Evolutionary conservation across 2,797 vertebrate genomes (phyloP), one percentile per base, ranked within the genome.

Genomic region (Sitta carolinensis): DNA sequence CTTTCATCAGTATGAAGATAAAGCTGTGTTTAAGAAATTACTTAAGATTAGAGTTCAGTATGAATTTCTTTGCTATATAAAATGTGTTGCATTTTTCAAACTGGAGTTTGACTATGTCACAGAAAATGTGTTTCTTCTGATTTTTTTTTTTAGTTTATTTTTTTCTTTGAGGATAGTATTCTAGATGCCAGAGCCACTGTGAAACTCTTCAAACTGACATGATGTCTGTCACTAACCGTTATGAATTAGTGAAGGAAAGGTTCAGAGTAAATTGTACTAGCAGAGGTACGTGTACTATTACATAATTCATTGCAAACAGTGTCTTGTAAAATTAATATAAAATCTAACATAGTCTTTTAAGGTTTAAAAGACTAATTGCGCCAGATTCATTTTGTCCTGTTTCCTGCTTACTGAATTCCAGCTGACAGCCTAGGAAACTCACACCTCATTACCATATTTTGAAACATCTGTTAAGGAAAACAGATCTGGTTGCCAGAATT

Each of bases 1-100:
- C 93, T 96, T 96, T 95, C 92, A 94, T 92, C 80, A 93, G 50
- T 54, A n/a, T 61, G 47, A 93, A 77, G 84, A 90, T 87, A 95
- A 95, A 95, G 61, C 86, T 94, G 77, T 94, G 27, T 95, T 96
- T 91, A 96, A 94, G 77, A 93, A 96, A 95, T 95, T 94, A 87
- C 63, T 87, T 89, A 93, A 83, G 83, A 93, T 94, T 90, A 4
- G 13, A 90, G 70, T 85, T 94, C 19, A 57, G 10, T 74, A 29
- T 69, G 20, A 57, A 63, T 90, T 94, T 94, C 51, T 92, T 94
- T 93, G 52, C 67, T 57, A 30, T 90, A 63, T 84, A 63, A 85
- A 76, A 87, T 69, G 40, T 36, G 22, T 69, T 81, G n/a, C 17
- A 14, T 84, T 91, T 93, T 86, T 86, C 36, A 75, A 54, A 74